Evolutionary conservation across 1,140 invertebrate genomes (phyloP).

Genomic region (Camponotus floridanus): DNA sequence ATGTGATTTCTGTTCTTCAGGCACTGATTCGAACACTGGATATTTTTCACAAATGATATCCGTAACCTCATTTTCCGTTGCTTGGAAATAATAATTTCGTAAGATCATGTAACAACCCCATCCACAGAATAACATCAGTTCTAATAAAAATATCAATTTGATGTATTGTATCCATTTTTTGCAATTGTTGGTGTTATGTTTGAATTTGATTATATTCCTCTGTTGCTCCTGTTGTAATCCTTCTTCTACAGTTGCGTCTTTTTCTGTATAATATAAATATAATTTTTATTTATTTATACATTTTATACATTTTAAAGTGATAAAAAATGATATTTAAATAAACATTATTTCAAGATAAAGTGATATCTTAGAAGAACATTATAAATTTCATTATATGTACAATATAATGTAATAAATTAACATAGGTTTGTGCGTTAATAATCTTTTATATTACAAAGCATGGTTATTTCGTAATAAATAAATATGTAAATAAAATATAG

Average conservation of each 20-base stretch:
- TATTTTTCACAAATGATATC: background rate
- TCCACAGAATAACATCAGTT: slow-evolving; percentile 53
- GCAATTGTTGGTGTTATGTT: background rate
- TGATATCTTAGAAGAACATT: background rate
- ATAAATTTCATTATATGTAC: background rate
- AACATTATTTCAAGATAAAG: background rate
- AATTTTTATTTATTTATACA: background rate
- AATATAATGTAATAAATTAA: background rate
- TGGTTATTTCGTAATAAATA: background rate
- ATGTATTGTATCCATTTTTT: background rate
- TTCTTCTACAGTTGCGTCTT: slow-evolving; percentile 30
- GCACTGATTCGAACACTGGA: background rate
- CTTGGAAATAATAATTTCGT: background rate
- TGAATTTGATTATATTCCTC: background rate
- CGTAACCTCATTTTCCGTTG: slow-evolving; percentile 8
- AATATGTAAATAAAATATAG: background rate
- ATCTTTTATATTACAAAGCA: background rate
- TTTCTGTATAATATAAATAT: slow-evolving; percentile 46
- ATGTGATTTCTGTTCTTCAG: slow-evolving; percentile 3
- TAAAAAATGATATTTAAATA: background rate
- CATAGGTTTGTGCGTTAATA: background rate
- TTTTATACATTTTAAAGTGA: background rate
- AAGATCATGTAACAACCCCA: slow-evolving; percentile 56
- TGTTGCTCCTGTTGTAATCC: background rate
- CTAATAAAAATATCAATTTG: slow-evolving; percentile 64